phyloP scores from a whole-genome alignment of 1,140 invertebrate genomes.

The Procambarus virginalis region DNA sequence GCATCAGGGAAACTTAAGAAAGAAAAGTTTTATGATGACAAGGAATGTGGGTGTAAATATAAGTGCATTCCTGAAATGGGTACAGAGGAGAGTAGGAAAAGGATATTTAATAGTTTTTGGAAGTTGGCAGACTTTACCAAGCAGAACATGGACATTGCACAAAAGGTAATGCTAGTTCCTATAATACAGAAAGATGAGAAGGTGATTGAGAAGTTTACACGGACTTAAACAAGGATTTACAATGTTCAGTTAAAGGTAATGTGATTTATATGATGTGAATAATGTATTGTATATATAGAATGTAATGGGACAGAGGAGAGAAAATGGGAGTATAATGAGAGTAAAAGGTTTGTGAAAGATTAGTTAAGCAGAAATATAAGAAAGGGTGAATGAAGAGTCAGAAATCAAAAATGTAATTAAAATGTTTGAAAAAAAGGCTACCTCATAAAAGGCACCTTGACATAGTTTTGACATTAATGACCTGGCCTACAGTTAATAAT shows the following conservation, averaged over 20 bases:
- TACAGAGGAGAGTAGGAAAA: not conserved
- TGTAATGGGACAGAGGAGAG: too few relatives aligned
- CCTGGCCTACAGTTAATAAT: too few relatives aligned
- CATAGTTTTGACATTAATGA: too few relatives aligned
- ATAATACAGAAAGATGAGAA: conserved; percentile 1
- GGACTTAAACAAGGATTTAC: conserved; percentile 37
- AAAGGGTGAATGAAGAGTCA: too few relatives aligned
- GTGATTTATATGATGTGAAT: not conserved
- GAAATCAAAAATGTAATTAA: too few relatives aligned
- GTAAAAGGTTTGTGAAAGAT: too few relatives aligned
- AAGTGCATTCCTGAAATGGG: conserved; percentile 43
- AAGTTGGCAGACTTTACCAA: conserved; percentile 36
- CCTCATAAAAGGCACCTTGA: too few relatives aligned
- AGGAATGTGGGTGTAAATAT: conserved; percentile 44
- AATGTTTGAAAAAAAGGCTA: too few relatives aligned
- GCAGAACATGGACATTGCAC: conserved; percentile 44
- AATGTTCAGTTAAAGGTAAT: conserved; percentile 43
- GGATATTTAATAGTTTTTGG: conserved; percentile 44
- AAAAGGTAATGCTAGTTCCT: conserved; percentile 27
- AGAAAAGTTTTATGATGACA: conserved; percentile 37
- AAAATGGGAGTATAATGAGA: too few relatives aligned
- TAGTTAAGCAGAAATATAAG: too few relatives aligned
- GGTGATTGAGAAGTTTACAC: conserved; percentile 13
- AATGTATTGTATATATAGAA: too few relatives aligned
- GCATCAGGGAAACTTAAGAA: conserved; percentile 41